Evolutionary conservation across 37 sponge, comb jelly and placozoan species (phyloP), one percentile per base, ranked within the genome.

Genomic region (Diacarnus erythraeanus): DNA sequence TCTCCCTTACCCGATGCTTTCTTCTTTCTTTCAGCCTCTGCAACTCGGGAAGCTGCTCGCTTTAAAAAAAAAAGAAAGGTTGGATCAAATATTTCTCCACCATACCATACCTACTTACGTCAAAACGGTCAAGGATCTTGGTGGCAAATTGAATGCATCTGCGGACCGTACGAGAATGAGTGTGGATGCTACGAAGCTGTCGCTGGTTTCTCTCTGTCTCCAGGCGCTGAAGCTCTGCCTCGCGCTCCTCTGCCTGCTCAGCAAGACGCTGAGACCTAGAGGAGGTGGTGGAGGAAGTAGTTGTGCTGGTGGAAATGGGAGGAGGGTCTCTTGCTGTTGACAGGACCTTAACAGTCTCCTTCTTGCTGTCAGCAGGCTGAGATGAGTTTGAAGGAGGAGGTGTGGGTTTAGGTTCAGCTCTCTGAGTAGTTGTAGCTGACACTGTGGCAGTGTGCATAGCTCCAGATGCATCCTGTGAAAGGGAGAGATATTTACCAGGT

Each of bases 81-180:
- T n/a, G n/a, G n/a, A n/a, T n/a, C n/a, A n/a, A n/a, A n/a, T n/a
- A n/a, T n/a, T n/a, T n/a, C n/a, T n/a, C n/a, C n/a, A n/a, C n/a
- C n/a, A n/a, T n/a, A n/a, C n/a, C n/a, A n/a, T n/a, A n/a, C n/a
- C n/a, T n/a, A 67, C 83, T 65, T 26, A 82, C 83, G 54, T 82
- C 83, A 21, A 43, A 82, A 22, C 67, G 64, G 57, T 82, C 83
- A 2, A 82, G 57, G 30, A 74, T 56, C 29, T 47, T 74, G 35
- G 30, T 82, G 51, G 83, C 74, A 59, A 29, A 82, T 44, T 44
- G 17, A 2, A 73, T 40, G 54, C 83, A 82, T 38, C 73, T 73
- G 23, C 59, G 58, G 56, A 56, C 59, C 1, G 73, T 65, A 2
- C 36, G 43, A 22, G 57, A 51, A 47, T 82, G 83, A 30, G 30